Conservation (phyloP, 2,888 invertebrate genomes). For the Oasisia sp. region DNA sequence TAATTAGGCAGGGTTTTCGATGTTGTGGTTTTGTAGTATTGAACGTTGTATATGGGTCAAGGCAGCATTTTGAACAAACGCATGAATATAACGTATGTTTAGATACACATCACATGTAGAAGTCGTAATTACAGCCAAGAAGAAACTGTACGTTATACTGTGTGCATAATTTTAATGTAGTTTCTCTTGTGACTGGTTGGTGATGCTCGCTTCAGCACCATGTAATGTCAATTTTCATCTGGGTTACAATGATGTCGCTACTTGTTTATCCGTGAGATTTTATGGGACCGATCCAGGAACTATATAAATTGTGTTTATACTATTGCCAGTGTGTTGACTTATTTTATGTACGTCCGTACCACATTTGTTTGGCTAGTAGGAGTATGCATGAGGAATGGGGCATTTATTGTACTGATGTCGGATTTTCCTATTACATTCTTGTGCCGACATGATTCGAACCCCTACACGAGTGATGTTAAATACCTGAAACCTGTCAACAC, state of each 20-base stretch:
- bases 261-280: constrained; percentile 17
- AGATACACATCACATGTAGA: constrained; percentile 17
- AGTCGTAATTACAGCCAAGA: constrained; percentile 6
- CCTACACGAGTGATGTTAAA: too few species aligned
- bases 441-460: too few species aligned
- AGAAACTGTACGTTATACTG: not conserved
- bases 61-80: constrained; percentile 13
- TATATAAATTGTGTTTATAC: constrained; percentile 17
- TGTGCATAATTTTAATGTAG: constrained; percentile 17
- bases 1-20: not conserved
- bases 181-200: constrained; percentile 3
- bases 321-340: not conserved
- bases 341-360: not conserved
- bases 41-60: constrained; percentile 9
- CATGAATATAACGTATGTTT: constrained; percentile 17
- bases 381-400: too few species aligned
- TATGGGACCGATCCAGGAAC: constrained; percentile 10
- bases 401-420: too few species aligned
- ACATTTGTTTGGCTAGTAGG: not conserved
- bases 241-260: constrained; percentile 17
- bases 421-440: too few species aligned
- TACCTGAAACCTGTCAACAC: too few species aligned
- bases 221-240: not conserved
- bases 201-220: constrained; percentile 17
- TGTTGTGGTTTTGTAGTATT: constrained; percentile 17